A percentile compares a stretch with the other conserved stretches of the same genome.
phyloP scores from a whole-genome alignment of 1,140 invertebrate genomes.

The Elymnias hypermnestra region DNA sequence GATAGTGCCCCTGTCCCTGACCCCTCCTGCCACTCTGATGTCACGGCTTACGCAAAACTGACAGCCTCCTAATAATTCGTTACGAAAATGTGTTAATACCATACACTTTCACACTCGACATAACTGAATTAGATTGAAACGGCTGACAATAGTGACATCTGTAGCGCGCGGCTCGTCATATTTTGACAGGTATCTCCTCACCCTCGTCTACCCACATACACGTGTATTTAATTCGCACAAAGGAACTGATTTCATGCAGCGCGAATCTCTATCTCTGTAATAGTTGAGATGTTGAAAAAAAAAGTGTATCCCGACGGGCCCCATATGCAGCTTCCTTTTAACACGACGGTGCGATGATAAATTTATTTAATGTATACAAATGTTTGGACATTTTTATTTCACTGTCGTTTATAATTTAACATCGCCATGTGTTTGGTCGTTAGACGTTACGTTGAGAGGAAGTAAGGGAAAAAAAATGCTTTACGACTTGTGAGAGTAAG shows the following conservation, averaged over 20 bases:
- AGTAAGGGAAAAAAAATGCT: constrained; percentile 58
- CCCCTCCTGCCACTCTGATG: constrained; percentile 64
- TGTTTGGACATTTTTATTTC: constrained; percentile 76
- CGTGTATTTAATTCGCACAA: no score
- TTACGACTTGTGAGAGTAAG: constrained; percentile 60
- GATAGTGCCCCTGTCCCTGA: constrained; percentile 25
- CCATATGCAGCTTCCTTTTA: constrained; percentile 72
- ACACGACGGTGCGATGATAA: constrained; percentile 64
- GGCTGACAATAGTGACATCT: constrained; percentile 67
- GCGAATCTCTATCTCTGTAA: constrained; percentile 62
- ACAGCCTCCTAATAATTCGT: constrained; percentile 70
- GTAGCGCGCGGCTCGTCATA: constrained; percentile 61
- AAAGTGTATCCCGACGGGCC: constrained; percentile 66
- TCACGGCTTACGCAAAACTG: constrained; percentile 71
- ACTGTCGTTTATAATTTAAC: constrained; percentile 71
- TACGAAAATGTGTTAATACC: constrained; percentile 72
- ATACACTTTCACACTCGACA: constrained; percentile 64
- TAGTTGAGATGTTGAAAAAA: constrained; percentile 68
- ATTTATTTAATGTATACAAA: constrained; percentile 76
- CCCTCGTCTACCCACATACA: constrained; percentile 56
- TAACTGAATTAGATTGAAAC: constrained; percentile 67
- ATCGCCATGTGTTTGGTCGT: constrained; percentile 68
- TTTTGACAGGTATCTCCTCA: constrained; percentile 67
- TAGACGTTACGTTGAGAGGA: constrained; percentile 57
- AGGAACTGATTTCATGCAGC: constrained; percentile 70